phyloP scores from a whole-genome alignment of 2,113 vertebrate genomes.

The Cacatua alba region DNA sequence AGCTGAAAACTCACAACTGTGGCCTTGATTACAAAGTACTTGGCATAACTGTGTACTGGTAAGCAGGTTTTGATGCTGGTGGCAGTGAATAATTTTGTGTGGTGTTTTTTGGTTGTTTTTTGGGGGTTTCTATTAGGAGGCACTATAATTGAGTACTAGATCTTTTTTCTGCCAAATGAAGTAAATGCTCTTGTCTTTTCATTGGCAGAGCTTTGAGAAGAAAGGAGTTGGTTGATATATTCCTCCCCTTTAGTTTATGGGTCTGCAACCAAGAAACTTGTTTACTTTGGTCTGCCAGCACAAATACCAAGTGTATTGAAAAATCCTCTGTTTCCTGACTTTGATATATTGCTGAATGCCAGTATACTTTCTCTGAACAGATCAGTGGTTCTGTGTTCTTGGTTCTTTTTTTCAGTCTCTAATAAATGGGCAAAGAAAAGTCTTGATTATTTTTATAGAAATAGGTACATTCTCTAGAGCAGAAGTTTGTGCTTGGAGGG shows the following conservation, averaged over 20 bases:
- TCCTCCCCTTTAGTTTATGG: not conserved
- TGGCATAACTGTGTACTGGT: not conserved
- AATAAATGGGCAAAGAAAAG: constrained; percentile 10
- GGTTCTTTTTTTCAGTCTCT: not conserved
- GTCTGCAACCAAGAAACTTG: not conserved
- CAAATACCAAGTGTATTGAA: not conserved
- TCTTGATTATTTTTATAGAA: constrained; percentile 14
- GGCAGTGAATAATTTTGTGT: not conserved
- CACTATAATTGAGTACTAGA: not conserved
- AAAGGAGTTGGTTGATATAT: not conserved
- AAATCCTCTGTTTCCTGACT: not conserved
- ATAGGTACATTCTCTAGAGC: not conserved
- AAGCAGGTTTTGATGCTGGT: not conserved
- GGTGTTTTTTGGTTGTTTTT: not conserved
- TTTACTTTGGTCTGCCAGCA: not conserved
- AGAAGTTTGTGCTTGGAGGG: constrained; percentile 34
- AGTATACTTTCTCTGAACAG: not conserved
- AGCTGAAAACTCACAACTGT: not conserved
- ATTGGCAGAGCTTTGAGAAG: not conserved
- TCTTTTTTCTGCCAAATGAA: not conserved
- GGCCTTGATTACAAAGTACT: not conserved
- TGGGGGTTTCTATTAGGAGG: not conserved
- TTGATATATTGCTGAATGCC: not conserved
- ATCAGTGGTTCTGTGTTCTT: not conserved
- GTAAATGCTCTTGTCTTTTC: not conserved